Base-by-base conservation (phyloP, 1,140 invertebrate genomes). In the Drosophila biarmipes region DNA sequence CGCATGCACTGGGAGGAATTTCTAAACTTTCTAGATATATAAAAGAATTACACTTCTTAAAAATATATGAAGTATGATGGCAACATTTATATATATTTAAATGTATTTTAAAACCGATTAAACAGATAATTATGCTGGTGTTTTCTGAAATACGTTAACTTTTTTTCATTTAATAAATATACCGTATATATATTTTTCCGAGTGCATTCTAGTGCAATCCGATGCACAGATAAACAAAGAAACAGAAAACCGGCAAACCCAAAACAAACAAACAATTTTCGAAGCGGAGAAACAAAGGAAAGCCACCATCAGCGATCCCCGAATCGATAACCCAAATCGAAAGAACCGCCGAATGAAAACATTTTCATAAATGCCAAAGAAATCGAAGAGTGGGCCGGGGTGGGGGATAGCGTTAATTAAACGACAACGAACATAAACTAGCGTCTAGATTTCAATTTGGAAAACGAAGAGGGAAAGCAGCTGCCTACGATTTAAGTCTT, bases 361-460 rank as follows among this genome's bases (percentile, higher is more conserved):
- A 86, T 86, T 86, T 82, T 82, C 81, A 86, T 86, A 82, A 86
- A 81, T 81, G 81, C 68, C 82, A 78, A 81, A 42, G 52, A 63
- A 71, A 67, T 68, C 49, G 67, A 49, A 49, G 53, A 53, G 45
- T 35, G 12, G 15, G 49, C 4, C 4, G 21, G 21, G 21, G 21
- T 21, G 4, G 2, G 42, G 42, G 12, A 24, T 34, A 57, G 73
- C 82, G 82, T 86, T 86, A 87, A 86, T 86, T 86, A 81, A 86
- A 80, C 81, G 63, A 80, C 78, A 80, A 69, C 58, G 40, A 59
- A 80, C 81, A 86, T 86, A 86, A 86, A 86, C 73, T 78, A 76
- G 74, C 67, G 63, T 82, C 73, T 87, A 81, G 81, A 86, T 86
- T 87, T 86, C 81, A 86, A 86, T 86, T 86, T 61, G 63, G 62